phyloP scores from a whole-genome alignment of 2,888 invertebrate genomes.

The Drosophila imparisetae region DNA sequence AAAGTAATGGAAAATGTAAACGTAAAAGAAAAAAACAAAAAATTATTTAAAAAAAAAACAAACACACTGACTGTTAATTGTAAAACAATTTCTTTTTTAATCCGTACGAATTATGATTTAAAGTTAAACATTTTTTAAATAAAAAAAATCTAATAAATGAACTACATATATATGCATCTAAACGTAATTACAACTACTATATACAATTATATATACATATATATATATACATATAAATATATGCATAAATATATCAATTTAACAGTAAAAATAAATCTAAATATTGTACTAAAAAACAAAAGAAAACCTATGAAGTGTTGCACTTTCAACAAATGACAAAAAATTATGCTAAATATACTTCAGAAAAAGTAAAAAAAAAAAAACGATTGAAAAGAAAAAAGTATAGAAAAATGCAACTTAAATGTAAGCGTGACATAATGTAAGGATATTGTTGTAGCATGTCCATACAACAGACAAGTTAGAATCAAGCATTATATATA shows the following conservation, averaged over 20 bases:
- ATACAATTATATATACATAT: slow-evolving; percentile 71
- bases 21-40: slow-evolving; percentile 58
- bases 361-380: slow-evolving; percentile 25
- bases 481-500: slow-evolving; percentile 21
- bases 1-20: slow-evolving; percentile 72
- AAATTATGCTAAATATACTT: slow-evolving; percentile 28
- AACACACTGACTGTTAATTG: slow-evolving; percentile 85
- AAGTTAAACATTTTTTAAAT: slow-evolving; percentile 70
- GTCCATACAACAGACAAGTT: slow-evolving; percentile 42
- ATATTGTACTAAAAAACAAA: slow-evolving; percentile 72
- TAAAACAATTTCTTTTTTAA: slow-evolving; percentile 84
- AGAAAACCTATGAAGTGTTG: slow-evolving; percentile 51
- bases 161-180: slow-evolving; percentile 77
- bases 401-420: slow-evolving; percentile 31
- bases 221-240: slow-evolving; percentile 70
- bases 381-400: slow-evolving; percentile 9
- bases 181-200: slow-evolving; percentile 74
- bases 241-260: slow-evolving; percentile 77
- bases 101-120: slow-evolving; percentile 66
- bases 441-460: slow-evolving; percentile 42
- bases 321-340: slow-evolving; percentile 57
- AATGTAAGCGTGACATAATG: slow-evolving; percentile 43
- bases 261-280: slow-evolving; percentile 78
- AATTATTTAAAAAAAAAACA: slow-evolving; percentile 75
- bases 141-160: slow-evolving; percentile 69